A percentile compares a stretch with the other conserved stretches of the same genome.
phyloP scores from a whole-genome alignment of 2,113 vertebrate genomes.

The Mohoua ochrocephala region DNA sequence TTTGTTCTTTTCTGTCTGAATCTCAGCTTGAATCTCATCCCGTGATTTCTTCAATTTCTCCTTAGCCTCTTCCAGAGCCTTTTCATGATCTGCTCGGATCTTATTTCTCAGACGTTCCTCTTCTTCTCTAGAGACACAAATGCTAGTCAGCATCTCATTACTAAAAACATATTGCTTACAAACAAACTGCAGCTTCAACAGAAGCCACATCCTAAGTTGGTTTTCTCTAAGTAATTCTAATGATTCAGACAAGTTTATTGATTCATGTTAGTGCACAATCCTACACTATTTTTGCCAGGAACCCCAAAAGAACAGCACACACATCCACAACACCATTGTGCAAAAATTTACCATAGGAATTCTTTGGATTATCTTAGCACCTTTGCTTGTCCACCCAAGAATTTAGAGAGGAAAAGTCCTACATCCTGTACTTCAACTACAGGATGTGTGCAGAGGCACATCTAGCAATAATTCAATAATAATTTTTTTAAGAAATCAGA shows the following conservation, averaged over 20 bases:
- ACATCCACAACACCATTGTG: not conserved
- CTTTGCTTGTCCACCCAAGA: not conserved
- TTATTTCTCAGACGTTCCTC: constrained; percentile 95
- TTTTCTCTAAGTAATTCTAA: not conserved
- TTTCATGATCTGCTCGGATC: constrained; percentile 96
- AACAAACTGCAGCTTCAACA: not conserved
- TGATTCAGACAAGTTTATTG: not conserved
- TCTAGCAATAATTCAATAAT: not conserved
- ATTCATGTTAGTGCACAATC: not conserved
- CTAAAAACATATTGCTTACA: not conserved
- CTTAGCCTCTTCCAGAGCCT: constrained; percentile 95
- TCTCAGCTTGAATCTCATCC: constrained; percentile 91
- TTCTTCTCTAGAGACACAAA: constrained; percentile 84
- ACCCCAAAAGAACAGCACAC: not conserved
- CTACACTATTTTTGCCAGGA: not conserved
- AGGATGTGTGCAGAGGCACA: not conserved
- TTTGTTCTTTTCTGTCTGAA: constrained; percentile 95
- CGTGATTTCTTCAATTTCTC: constrained; percentile 94
- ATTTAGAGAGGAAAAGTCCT: not conserved
- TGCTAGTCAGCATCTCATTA: not conserved
- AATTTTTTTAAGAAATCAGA: not conserved
- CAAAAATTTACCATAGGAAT: not conserved
- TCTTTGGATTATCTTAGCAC: not conserved
- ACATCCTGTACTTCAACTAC: not conserved
- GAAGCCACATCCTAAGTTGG: not conserved